Evolutionary conservation across 2,113 vertebrate species (phyloP).

Genomic region (Chloroceryle aenea): DNA sequence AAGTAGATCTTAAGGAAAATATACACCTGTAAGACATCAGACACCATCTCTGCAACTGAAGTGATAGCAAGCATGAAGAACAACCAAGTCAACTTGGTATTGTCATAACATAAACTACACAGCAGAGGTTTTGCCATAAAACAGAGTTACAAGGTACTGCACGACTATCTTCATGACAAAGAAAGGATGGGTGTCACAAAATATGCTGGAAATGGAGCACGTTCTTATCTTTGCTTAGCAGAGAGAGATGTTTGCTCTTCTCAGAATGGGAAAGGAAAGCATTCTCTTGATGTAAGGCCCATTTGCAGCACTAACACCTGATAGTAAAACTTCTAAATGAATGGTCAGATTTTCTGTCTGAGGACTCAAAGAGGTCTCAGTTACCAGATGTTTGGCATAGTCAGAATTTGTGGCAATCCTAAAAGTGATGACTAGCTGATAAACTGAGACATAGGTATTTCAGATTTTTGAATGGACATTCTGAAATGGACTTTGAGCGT

Average conservation of each 20-base stretch:
- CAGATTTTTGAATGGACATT: background rate
- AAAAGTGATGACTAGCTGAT: background rate
- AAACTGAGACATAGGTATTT: background rate
- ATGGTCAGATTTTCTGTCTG: background rate
- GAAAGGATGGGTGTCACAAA: background rate
- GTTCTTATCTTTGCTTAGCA: background rate
- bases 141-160: background rate
- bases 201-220: fast-evolving
- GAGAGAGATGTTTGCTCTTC: background rate
- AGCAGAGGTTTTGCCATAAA: background rate
- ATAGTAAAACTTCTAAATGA: background rate
- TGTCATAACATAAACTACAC: background rate
- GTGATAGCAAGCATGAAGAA: background rate
- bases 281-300: background rate
- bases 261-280: background rate
- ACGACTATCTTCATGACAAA: background rate
- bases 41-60: background rate
- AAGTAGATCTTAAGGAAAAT: background rate
- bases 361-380: background rate
- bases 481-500: background rate
- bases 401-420: background rate
- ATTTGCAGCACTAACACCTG: background rate
- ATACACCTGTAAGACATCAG: background rate
- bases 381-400: background rate
- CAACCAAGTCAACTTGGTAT: background rate